phyloP scores from a whole-genome alignment of 2,113 vertebrate species.

The Tragelaphus buxtoni region DNA sequence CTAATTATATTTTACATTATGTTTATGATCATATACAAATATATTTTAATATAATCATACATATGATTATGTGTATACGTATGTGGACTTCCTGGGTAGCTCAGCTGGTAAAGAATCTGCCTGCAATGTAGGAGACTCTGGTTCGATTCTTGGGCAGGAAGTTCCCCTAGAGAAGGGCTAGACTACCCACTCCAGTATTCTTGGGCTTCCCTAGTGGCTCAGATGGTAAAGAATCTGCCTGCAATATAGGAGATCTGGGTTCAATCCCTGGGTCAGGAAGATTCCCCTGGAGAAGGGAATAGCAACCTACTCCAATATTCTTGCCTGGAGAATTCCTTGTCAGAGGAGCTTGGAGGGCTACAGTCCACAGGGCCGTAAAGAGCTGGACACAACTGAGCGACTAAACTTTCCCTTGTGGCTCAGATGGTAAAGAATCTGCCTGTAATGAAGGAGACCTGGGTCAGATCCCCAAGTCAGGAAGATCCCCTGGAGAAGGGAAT shows the following conservation, averaged over 20 bases:
- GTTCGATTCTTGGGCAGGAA: background rate
- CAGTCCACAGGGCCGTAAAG: background rate
- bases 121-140: background rate
- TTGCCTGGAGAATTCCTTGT: background rate
- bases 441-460: background rate
- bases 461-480: background rate
- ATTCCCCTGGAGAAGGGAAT: background rate
- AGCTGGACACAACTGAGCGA: background rate
- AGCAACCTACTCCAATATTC: background rate
- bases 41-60: background rate
- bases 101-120: background rate
- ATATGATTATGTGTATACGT: background rate
- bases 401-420: background rate
- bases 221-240: background rate
- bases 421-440: background rate
- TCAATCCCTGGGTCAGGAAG: background rate
- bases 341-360: background rate
- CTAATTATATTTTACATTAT: background rate
- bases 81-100: accelerated
- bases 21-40: background rate
- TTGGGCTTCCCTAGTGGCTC: background rate
- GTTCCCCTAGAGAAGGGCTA: background rate
- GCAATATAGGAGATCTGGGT: background rate
- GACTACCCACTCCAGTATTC: background rate
- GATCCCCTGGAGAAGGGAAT: background rate